Evolutionary conservation across 2,797 vertebrate genomes (phyloP).

Genomic region (Varecia variegata): DNA sequence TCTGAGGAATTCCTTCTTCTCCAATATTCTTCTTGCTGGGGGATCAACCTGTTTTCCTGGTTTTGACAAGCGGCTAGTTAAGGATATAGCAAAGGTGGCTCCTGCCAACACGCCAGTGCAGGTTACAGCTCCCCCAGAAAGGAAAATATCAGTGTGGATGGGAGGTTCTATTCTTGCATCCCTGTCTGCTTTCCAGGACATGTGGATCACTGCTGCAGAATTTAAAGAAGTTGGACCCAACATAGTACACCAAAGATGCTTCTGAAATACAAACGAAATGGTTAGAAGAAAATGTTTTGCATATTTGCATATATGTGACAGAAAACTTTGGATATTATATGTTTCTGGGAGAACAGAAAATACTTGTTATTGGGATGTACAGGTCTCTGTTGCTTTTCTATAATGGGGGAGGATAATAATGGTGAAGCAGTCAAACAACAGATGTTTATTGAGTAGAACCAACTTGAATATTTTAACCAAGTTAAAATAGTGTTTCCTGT

Average conservation of each 20-base stretch:
- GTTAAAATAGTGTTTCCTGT: neutral
- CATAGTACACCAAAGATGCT: constrained; percentile 72
- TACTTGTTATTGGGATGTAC: neutral
- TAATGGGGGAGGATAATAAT: neutral
- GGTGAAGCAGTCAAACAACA: neutral
- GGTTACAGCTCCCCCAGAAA: constrained; percentile 63
- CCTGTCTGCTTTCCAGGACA: constrained; percentile 69
- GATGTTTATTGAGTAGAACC: neutral
- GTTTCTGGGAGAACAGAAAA: constrained; percentile 32
- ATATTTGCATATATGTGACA: neutral
- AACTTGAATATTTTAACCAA: constrained; percentile 38
- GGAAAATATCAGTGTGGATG: constrained; percentile 73
- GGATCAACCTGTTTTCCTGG: constrained; percentile 77
- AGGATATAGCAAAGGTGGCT: constrained; percentile 65
- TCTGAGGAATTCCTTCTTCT: constrained; percentile 71
- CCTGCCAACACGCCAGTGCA: constrained; percentile 68
- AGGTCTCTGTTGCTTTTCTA: constrained; percentile 33
- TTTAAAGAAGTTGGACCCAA: constrained; percentile 75
- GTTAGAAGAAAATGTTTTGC: constrained; percentile 41
- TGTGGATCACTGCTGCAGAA: constrained; percentile 73
- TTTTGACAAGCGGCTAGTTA: constrained; percentile 71
- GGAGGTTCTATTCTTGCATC: constrained; percentile 80
- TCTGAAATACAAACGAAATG: constrained; percentile 59
- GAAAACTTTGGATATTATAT: constrained; percentile 10
- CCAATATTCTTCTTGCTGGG: constrained; percentile 76